Percentiles rank a stretch among this genome's conserved stretches.
phyloP scores from a whole-genome alignment of 2,888 invertebrate species.

The Apamea epomidion region DNA sequence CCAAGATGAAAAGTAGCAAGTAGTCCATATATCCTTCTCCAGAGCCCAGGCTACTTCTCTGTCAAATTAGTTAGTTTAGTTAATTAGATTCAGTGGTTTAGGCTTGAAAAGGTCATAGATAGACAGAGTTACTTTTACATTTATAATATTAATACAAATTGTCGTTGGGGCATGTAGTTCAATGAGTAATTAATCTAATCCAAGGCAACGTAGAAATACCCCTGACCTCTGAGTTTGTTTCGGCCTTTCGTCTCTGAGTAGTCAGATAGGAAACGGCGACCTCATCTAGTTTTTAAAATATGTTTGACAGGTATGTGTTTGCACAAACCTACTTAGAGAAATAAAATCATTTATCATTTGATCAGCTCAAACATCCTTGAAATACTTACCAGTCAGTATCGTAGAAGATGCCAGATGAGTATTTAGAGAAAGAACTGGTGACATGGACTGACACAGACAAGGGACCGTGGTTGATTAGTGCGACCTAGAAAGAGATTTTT shows the following conservation, averaged over 20 bases:
- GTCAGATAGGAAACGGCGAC: no score
- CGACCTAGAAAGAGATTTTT: constrained; percentile 86
- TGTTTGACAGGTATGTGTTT: no score
- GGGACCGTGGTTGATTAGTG: constrained; percentile 96
- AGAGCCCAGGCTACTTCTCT: neutral
- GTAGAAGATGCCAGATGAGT: constrained; percentile 80
- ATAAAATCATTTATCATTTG: neutral
- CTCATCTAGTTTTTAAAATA: no score
- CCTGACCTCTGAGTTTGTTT: neutral
- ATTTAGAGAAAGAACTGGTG: constrained; percentile 86
- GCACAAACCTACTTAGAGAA: neutral
- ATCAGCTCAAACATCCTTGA: neutral
- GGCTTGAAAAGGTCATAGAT: neutral
- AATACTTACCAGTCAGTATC: constrained; percentile 77
- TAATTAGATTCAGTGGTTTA: neutral
- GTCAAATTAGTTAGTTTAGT: no score
- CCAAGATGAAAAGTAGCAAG: no score
- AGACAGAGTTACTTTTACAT: neutral
- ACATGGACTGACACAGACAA: constrained; percentile 96
- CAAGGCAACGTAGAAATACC: neutral
- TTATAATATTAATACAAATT: neutral
- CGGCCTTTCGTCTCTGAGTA: no score
- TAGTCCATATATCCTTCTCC: neutral
- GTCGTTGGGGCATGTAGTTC: neutral
- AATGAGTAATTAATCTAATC: neutral